Evolutionary conservation across 2,888 invertebrate species (phyloP).

Genomic region (Cantharis rufa): DNA sequence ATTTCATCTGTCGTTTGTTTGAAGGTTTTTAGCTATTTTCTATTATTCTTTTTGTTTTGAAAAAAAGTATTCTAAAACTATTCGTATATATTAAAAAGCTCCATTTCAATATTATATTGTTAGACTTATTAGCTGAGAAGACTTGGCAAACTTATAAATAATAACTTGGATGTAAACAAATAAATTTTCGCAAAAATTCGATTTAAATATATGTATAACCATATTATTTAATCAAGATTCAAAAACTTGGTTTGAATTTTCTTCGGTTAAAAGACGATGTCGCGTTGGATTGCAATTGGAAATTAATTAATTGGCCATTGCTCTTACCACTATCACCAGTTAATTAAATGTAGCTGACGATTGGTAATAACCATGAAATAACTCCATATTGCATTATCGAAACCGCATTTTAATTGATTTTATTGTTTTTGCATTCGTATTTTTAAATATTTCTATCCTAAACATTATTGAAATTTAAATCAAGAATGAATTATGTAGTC

Average conservation of each 20-base stretch:
- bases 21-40: not conserved
- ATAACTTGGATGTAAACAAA: not conserved
- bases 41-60: not conserved
- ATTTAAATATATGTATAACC: too few species aligned
- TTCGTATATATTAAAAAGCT: not conserved
- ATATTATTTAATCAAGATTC: too few species aligned
- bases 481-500: not conserved
- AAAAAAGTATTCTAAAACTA: not conserved
- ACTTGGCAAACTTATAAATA: not conserved
- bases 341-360: too few species aligned
- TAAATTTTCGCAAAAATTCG: not conserved
- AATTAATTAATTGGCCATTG: not conserved
- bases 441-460: too few species aligned
- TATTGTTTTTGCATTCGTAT: too few species aligned
- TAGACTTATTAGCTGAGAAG: not conserved
- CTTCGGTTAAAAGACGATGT: too few species aligned
- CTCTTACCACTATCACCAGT: not conserved
- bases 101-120: not conserved
- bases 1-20: not conserved
- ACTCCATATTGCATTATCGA: too few species aligned
- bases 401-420: too few species aligned
- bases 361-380: too few species aligned
- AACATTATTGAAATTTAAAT: not conserved
- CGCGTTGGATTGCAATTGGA: too few species aligned
- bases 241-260: not conserved